A percentile compares a stretch with the other conserved stretches of the same genome.
These are phyloP conservation scores for Bradynema listronoti DNA, from an alignment of 1,140 invertebrate genomes.

Conservation along the genomic window DNA sequence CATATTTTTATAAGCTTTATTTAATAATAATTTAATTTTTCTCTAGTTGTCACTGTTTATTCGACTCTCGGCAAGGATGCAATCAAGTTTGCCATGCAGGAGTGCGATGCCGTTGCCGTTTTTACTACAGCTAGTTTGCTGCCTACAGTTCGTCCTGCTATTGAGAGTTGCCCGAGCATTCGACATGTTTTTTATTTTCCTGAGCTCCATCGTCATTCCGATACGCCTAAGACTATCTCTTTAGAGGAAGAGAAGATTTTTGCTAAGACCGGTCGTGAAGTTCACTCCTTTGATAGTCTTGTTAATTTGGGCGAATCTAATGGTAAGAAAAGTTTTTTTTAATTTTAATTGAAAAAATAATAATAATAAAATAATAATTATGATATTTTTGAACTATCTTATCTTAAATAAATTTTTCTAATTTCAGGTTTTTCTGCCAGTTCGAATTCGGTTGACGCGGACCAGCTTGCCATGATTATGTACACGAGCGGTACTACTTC, in stretches of 20 bases:
- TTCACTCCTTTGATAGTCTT: conserved; percentile 57
- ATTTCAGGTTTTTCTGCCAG: neutral
- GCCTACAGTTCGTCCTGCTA: conserved; percentile 38
- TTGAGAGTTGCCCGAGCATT: conserved; percentile 35
- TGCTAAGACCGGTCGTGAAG: conserved; percentile 61
- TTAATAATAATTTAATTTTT: conserved; percentile 7
- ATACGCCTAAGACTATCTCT: conserved; percentile 14
- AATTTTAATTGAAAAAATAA: no score
- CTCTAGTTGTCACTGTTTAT: conserved; percentile 85
- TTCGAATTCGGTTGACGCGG: neutral
- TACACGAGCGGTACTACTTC: conserved; percentile 90
- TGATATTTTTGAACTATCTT: no score
- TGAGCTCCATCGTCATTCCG: conserved; percentile 29
- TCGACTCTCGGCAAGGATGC: conserved; percentile 92
- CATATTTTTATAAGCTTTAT: neutral
- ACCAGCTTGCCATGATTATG: conserved; percentile 83
- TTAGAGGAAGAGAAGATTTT: conserved; percentile 65
- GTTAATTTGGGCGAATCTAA: conserved; percentile 73
- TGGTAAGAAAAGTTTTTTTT: no score
- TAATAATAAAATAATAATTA: no score
- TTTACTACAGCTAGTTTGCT: conserved; percentile 52
- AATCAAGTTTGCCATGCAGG: conserved; percentile 86
- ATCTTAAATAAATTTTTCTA: no score
- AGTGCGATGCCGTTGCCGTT: conserved; percentile 74
- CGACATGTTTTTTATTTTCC: conserved; percentile 52